Base-by-base conservation (phyloP, 2,888 invertebrate genomes). In the Sminthurinus aureus region DNA sequence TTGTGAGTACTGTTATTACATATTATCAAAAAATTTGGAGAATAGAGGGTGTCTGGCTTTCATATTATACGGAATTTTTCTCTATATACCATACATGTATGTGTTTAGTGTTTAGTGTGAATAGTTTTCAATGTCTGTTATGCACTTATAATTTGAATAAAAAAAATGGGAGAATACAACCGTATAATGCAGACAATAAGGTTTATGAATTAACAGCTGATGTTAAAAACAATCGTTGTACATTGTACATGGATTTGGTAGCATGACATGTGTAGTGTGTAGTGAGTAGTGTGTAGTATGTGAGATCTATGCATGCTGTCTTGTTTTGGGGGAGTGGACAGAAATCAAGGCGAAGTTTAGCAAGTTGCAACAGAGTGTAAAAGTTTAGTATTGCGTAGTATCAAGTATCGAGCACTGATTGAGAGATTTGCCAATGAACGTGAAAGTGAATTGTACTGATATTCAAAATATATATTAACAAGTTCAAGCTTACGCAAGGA, bases 371-470 rank as follows among this genome's bases (percentile, higher is more conserved):
- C 51, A 79, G 20, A 69, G 20, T 69, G n/a, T 20, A 69, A 69
- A 22, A n/a, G 24, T 4, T 69, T 69, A 20, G 8, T 69, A 69
- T 69, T 69, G 69, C 69, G 22, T 69, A 69, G n/a, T 71, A 2
- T 24, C 26, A 13, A 69, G n/a, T 71, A 2, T 24, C 26, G 24
- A 20, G 13, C 20, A 24, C 50, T 76, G 66, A 76, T 82, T 77
- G 67, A 76, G 82, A 82, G 58, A 82, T 82, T 82, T 82, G 77
- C 82, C 82, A 82, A 82, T 82, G 82, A 82, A 66, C 82, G 75
- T 82, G 82, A 82, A 82, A 82, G 67, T 75, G 38, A 64, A 64
- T 20, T 51, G 52, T 12, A 4, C 11, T 69, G 69, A 20, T 69
- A 20, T 1, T n/a, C 13, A 11, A 22, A 69, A 20, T 2, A 69